Conservation (phyloP, 2,888 invertebrate genomes). For the Allolobophora icterica region DNA sequence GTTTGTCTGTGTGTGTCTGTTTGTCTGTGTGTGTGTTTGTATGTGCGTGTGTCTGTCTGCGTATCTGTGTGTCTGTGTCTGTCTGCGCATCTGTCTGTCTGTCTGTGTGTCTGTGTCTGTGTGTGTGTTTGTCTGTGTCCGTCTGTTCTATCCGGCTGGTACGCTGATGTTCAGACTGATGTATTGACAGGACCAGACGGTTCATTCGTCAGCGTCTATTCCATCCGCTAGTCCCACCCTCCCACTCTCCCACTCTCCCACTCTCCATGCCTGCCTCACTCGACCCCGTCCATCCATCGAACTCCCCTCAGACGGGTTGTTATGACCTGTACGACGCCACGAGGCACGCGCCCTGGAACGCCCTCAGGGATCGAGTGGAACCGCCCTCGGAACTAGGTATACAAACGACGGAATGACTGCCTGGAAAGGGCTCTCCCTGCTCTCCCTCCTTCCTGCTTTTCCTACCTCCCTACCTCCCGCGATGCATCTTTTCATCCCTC, state of each 20-base stretch:
- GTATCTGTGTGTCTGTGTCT: no score
- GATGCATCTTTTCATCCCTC: no score
- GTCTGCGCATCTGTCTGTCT: no score
- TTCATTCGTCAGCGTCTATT: not conserved
- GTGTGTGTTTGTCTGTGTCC: no score
- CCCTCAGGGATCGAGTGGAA: not conserved
- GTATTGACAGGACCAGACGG: not conserved
- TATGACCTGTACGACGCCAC: constrained; percentile 9
- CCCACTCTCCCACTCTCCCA: not conserved
- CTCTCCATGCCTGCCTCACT: no score
- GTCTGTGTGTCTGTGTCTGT: not conserved
- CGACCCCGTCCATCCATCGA: not conserved
- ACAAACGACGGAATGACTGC: not conserved
- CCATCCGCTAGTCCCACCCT: not conserved
- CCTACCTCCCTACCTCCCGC: not conserved
- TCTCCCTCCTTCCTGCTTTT: no score
- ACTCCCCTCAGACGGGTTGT: not conserved
- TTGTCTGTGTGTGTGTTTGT: no score
- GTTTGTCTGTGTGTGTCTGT: no score
- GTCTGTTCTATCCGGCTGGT: not conserved
- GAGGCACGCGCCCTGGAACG: not conserved
- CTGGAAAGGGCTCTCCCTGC: not conserved
- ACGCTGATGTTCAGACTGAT: constrained; percentile 17
- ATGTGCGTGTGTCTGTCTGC: no score
- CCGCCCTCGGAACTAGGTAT: not conserved